phyloP scores from a whole-genome alignment of 2,113 vertebrate genomes.

The Gnathochromis pfefferi region DNA sequence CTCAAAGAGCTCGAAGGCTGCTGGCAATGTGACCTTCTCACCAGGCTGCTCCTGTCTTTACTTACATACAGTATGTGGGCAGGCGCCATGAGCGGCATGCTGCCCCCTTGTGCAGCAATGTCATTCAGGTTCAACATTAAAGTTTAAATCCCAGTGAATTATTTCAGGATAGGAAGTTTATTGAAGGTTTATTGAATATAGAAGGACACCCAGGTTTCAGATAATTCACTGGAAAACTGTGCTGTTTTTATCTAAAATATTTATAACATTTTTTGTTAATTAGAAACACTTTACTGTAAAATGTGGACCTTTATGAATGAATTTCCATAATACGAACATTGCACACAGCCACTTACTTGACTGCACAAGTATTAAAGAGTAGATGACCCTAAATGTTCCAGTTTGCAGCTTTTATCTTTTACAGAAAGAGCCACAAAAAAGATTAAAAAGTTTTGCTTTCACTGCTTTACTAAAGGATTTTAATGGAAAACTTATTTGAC shows the following conservation, averaged over 20 bases:
- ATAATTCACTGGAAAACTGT: not conserved
- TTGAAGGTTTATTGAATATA: not conserved
- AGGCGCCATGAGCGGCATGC: not conserved
- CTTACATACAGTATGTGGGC: not conserved
- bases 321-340: not conserved
- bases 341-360: not conserved
- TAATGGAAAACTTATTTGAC: not conserved
- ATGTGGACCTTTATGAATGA: not conserved
- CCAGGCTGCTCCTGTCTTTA: not conserved
- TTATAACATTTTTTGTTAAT: not conserved
- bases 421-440: not conserved
- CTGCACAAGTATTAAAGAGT: not conserved
- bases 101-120: constrained; percentile 37
- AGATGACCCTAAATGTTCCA: not conserved
- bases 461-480: not conserved
- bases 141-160: not conserved
- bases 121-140: not conserved
- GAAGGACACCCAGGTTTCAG: not conserved
- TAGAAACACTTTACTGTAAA: not conserved
- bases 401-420: not conserved
- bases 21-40: not conserved
- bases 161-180: not conserved
- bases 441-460: not conserved
- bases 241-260: not conserved
- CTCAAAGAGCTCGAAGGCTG: not conserved